Base-by-base conservation (phyloP, 2,113 vertebrate genomes). In the Trichechus manatus region DNA sequence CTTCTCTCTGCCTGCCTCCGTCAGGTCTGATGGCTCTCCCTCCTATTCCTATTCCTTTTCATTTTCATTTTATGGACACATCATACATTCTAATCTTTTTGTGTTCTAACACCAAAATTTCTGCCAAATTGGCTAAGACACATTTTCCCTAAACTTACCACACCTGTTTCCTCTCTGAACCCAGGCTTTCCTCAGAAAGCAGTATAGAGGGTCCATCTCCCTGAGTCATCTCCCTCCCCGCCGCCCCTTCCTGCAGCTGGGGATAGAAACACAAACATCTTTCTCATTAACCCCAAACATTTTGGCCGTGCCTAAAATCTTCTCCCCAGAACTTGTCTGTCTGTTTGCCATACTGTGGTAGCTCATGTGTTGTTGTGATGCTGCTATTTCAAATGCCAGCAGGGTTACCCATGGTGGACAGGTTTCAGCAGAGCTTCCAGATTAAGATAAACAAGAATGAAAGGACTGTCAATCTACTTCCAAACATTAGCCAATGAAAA, bases 41-140 rank as follows among this genome's bases (percentile, higher is more conserved):
- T 79, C 23, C 70, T 77, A 36, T 10, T 70, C 85, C 27, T 56
- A 93, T 93, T 81, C 36, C 68, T 44, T 93, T 96, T 70, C 81
- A 23, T 64, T 94, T 93, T 81, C 36, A 75, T 44, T 94, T 95
- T 70, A 61, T 36, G 19, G 27, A 23, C 47, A 66, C 7, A 70
- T 56, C 80, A 36, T 77, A 72, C 29, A 86, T 47, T 89, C 56
- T 68, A 9, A 75, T 27, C 5, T 44, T 91, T 78, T 44, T n/a
- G 8, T 56, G 14, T 53, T 79, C 31, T 17, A 0, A 86, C 13
- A 86, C 36, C 27, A 79, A 86, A 79, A 93, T 74, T 56, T 95
- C n/a, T 86, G 31, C 29, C 42, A 83, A 59, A 81, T 22, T 83
- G 15, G 15, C 63, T 42, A 29, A 85, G 36, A 94, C 10, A 4